Evolutionary conservation across 2,797 vertebrate species (phyloP), one percentile per base, ranked within the genome.

Genomic region (Clamator glandarius): DNA sequence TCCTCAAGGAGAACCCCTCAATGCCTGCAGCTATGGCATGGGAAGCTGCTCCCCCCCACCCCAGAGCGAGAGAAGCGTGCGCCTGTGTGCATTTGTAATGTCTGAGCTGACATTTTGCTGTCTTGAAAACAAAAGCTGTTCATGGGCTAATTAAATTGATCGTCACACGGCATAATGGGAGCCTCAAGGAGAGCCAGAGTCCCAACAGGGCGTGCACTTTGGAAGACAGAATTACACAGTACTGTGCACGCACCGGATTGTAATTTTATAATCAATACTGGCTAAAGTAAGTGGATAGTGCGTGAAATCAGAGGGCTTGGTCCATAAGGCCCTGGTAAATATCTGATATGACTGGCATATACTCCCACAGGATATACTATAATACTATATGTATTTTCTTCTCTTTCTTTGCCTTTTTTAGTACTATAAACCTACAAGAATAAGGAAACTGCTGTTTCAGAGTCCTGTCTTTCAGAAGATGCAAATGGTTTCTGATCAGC

Each of bases 41-140:
- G 46, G 46, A 48, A 75, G 84, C 46, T 1, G 55, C 70, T 66
- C 55, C 57, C 62, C 39, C 64, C 78, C 35, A 2, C 51, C 36
- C 11, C 14, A 10, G 52, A 28, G 5, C 10, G 2, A 6, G 61
- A 44, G 77, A 31, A 90, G 61, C 48, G 2, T 1, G 26, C 17
- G 76, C 66, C 69, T 61, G 61, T 77, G 82, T 21, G 80, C 90
- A 14, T 59, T 51, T 39, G 29, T 55, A 41, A 78, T 52, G 54
- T 19, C 91, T 63, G 84, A 74, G 84, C 84, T 96, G 93, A 94
- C 89, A 91, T 96, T 96, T 86, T 24, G 58, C 72, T 74, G 81
- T 58, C 94, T 86, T 24, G 63, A 89, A 94, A 96, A 92, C 80
- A 93, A 82, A 96, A 92, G 83, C 90, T 83, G 87, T 63, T 93